Conservation (phyloP, 2,113 vertebrate species). For the Zosterops pallidus region DNA sequence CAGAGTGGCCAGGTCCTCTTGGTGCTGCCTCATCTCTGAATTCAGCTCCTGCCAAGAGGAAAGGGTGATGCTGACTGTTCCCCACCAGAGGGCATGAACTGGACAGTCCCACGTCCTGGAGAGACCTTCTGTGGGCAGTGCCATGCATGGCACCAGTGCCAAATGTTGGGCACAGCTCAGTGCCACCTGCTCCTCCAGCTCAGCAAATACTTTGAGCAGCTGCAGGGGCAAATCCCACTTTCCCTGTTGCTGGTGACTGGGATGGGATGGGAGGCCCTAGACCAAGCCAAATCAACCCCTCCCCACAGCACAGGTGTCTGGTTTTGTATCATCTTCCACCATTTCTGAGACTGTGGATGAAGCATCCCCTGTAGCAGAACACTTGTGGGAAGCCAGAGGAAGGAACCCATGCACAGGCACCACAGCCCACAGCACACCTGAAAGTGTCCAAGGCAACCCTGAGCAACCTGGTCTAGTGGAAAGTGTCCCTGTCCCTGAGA, state of each 20-base stretch:
- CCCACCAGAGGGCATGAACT: neutral
- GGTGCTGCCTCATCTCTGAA: conserved; percentile 85
- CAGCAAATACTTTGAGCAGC: neutral
- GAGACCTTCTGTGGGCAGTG: neutral
- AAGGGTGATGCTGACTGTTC: neutral
- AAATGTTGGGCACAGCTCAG: neutral
- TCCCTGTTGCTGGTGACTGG: neutral
- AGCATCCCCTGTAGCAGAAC: neutral
- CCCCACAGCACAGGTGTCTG: neutral
- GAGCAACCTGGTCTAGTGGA: neutral
- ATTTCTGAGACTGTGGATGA: neutral
- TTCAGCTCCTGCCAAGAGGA: conserved; percentile 82
- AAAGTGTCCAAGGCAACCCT: neutral
- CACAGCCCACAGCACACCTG: neutral
- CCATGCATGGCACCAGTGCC: rapidly evolving
- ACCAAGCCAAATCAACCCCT: neutral
- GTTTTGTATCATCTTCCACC: neutral
- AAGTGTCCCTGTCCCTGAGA: neutral
- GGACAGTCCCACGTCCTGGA: rapidly evolving
- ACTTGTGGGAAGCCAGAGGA: neutral
- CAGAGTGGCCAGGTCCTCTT: conserved; percentile 81
- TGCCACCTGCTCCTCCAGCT: neutral
- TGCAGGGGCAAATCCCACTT: neutral
- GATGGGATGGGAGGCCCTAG: neutral
- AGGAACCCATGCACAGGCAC: neutral